Conservation (phyloP, 2,797 vertebrate genomes). For the Sternarchorhynchus goeldii region DNA sequence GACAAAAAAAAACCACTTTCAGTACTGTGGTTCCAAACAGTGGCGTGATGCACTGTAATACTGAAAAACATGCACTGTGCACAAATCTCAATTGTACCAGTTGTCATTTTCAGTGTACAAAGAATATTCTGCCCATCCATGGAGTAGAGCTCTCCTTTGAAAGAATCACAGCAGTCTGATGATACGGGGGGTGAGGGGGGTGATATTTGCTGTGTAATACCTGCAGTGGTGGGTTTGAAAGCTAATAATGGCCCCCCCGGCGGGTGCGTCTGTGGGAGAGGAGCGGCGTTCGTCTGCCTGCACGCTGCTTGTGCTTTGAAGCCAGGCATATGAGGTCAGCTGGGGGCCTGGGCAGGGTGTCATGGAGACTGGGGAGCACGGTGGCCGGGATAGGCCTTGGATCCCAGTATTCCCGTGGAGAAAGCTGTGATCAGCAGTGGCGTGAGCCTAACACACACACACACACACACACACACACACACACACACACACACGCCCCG, state of each 20-base stretch:
- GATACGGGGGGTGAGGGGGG: constrained; percentile 16
- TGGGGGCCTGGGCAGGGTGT: neutral
- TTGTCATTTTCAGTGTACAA: no score
- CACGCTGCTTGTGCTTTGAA: constrained; percentile 39
- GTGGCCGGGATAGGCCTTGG: neutral
- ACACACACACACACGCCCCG: constrained; percentile 47
- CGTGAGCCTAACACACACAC: constrained; percentile 40
- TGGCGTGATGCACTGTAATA: no score
- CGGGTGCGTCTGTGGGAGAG: constrained; percentile 24
- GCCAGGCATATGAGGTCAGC: neutral
- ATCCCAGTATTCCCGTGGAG: constrained; percentile 16
- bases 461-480: constrained; percentile 47
- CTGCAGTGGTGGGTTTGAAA: constrained; percentile 50
- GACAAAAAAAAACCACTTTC: no score
- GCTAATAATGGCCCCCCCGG: constrained; percentile 45
- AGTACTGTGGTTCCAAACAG: no score
- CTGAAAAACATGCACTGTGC: no score
- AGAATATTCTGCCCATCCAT: no score
- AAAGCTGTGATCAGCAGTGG: constrained; percentile 39
- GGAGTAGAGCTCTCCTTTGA: constrained; percentile 7
- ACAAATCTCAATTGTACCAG: no score
- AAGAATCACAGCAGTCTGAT: neutral
- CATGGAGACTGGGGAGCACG: constrained; percentile 16
- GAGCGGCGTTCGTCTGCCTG: constrained; percentile 31
- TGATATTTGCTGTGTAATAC: constrained; percentile 43